Base-by-base conservation (phyloP, 2,888 invertebrate species). In the Spisula solida region DNA sequence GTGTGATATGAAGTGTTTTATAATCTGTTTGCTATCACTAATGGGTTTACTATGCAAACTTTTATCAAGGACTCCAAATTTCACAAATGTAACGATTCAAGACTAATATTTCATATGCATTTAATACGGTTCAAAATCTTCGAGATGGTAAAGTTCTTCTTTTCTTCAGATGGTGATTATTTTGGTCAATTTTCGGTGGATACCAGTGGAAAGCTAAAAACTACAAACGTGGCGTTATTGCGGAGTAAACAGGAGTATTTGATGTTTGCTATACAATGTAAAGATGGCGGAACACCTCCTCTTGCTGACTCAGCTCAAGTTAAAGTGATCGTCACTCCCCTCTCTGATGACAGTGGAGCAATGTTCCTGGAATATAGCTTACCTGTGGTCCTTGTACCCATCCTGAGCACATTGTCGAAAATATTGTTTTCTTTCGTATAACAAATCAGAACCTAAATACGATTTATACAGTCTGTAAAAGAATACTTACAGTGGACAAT, bases 191-290 rank as follows among this genome's bases (percentile, higher is more conserved):
- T 88, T 31, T 81, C 47, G 25, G 48, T 88, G 8, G 81, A 80
- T 29, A 47, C 18, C 25, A 82, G 18, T 29, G 88, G 88, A 16
- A 81, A 70, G 25, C 34, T 88, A 10, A 25, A 70, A 10, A 88
- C 85, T 5, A 88, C 70, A n/a, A 82, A 78, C 25, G 12, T n/a
- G 0, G 88, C 81, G 16, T 56, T 88, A 25, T 20, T 48, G 2
- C 70, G 81, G 12, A 47, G 47, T 51, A 82, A 56, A 29, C 70
- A 82, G 25, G 55, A 29, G 14, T 78, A 78, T 55, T 48, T 81
- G 41, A 29, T 85, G 16, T n/a, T 88, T 0, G 81, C 81, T 47
- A 60, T 88, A 29, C 88, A 88, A 75, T 85, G 85, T 55, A 81
- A 60, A 47, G 88, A 88, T 56, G 85, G 56, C 0, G 88, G 88